A percentile compares a stretch with the other conserved stretches of the same genome.
phyloP scores from a whole-genome alignment of 2,797 vertebrate species.

The Poeciliopsis gracilis region DNA sequence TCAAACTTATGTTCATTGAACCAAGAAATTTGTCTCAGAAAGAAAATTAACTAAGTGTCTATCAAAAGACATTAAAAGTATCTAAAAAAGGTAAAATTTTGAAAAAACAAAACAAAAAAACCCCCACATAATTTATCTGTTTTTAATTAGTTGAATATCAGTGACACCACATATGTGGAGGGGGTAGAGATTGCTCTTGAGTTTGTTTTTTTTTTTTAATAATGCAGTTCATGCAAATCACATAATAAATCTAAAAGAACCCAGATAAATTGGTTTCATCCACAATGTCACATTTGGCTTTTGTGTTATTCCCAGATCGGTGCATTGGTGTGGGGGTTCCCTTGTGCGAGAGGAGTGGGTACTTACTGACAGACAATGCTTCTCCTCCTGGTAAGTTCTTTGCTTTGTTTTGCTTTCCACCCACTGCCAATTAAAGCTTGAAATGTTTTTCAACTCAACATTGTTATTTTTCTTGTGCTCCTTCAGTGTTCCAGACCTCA shows the following conservation, averaged over 20 bases:
- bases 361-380: conserved; percentile 94
- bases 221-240: neutral
- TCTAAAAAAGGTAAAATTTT: neutral
- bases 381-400: conserved; percentile 86
- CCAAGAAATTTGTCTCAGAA: neutral
- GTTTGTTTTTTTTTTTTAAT: neutral
- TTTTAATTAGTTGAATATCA: neutral
- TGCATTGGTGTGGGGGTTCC: conserved; percentile 95
- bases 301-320: conserved; percentile 78
- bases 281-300: conserved; percentile 25
- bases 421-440: neutral
- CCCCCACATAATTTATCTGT: neutral
- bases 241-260: neutral
- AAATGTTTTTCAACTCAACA: conserved; percentile 1
- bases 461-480: conserved; percentile 22
- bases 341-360: conserved; percentile 96
- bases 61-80: neutral
- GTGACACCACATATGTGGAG: neutral
- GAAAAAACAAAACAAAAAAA: neutral
- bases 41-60: neutral
- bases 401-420: neutral
- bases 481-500: conserved; percentile 90
- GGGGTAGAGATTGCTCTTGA: neutral
- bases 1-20: neutral
- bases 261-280: neutral